These are phyloP conservation scores for Amphimallon solstitiale DNA, from an alignment of 2,888 invertebrate genomes.

Conservation along the genomic window DNA sequence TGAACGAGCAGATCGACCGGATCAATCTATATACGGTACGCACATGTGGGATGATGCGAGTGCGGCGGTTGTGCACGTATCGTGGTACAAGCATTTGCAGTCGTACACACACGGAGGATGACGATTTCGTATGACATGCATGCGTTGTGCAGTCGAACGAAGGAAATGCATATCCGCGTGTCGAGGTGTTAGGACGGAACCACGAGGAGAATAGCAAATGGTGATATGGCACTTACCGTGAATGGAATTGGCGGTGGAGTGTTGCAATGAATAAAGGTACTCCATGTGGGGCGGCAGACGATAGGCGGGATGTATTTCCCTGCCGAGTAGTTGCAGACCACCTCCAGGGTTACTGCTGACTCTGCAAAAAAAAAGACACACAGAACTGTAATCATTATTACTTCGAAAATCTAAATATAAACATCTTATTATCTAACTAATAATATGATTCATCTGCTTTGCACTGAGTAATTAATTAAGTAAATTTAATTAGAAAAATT, in stretches of 20 bases:
- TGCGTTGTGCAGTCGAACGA: not conserved
- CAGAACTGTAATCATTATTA: no score
- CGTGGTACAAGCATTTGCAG: not conserved
- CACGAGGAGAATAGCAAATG: constrained; percentile 17
- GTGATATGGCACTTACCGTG: constrained; percentile 68
- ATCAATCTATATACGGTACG: not conserved
- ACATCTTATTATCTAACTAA: no score
- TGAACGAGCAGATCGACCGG: constrained; percentile 6
- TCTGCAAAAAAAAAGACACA: constrained; percentile 51
- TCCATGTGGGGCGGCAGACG: constrained; percentile 81
- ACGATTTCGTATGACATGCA: not conserved
- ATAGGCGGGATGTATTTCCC: constrained; percentile 74
- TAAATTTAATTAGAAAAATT: no score
- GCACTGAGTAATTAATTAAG: no score
- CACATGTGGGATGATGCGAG: not conserved
- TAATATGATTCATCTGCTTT: no score
- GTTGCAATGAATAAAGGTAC: constrained; percentile 78
- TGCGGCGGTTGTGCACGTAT: no score
- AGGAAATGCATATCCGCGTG: constrained; percentile 18
- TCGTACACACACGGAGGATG: not conserved
- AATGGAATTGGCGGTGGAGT: constrained; percentile 72
- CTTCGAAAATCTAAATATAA: no score
- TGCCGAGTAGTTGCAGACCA: constrained; percentile 68
- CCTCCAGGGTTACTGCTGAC: constrained; percentile 64
- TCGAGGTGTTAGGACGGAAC: not conserved